Evolutionary conservation across 2,113 vertebrate species (phyloP).

Genomic region (Bufo gargarizans): DNA sequence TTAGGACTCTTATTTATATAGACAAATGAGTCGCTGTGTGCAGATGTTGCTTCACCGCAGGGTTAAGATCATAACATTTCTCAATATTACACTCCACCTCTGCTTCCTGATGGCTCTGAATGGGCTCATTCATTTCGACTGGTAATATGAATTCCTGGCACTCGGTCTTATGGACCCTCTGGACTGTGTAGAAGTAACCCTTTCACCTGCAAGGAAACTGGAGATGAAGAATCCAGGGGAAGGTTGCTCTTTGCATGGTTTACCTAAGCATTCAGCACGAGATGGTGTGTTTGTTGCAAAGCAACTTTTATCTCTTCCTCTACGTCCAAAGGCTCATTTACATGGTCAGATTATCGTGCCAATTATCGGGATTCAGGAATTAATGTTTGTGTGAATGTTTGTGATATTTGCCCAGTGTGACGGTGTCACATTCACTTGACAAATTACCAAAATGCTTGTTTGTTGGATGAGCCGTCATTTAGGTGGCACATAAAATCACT

Average conservation of each 20-base stretch:
- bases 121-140: conserved; percentile 21
- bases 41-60: conserved; percentile 5
- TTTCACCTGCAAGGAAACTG: not conserved
- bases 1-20: not conserved
- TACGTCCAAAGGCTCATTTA: too few relatives aligned
- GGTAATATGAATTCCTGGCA: conserved; percentile 6
- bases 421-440: too few relatives aligned
- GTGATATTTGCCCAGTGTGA: too few relatives aligned
- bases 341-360: too few relatives aligned
- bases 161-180: not conserved
- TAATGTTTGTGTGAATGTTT: too few relatives aligned
- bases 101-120: not conserved
- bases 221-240: not conserved
- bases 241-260: not conserved
- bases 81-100: conserved; percentile 31
- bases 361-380: too few relatives aligned
- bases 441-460: too few relatives aligned
- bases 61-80: conserved; percentile 23
- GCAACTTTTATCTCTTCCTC: too few relatives aligned
- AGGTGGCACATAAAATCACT: too few relatives aligned
- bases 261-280: too few relatives aligned
- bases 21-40: conserved; percentile 18
- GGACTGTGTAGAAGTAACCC: not conserved
- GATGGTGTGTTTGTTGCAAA: too few relatives aligned
- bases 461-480: too few relatives aligned